Evolutionary conservation across 2,797 vertebrate species (phyloP), one percentile per base, ranked within the genome.

Genomic region (Capromys pilorides): DNA sequence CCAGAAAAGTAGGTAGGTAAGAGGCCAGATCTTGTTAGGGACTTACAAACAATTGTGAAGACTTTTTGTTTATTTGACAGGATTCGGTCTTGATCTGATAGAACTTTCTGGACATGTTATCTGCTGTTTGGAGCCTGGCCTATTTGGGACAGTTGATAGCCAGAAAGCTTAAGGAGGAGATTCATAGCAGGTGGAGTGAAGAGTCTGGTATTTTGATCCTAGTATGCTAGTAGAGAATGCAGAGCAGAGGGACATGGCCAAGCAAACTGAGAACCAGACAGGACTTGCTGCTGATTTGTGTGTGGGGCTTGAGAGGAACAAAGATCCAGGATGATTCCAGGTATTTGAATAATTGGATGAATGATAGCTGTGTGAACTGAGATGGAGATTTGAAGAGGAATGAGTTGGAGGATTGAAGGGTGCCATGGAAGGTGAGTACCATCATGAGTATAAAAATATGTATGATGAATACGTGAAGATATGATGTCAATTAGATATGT

Each of bases 41-140:
- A 51, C 61, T 77, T 39, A 18, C n/a, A 94, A 86, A 67, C 45
- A 1, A 7, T 73, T 93, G 71, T 28, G 41, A 45, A 57, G 82
- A 24, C 11, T 82, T 51, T 94, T 92, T 83, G 49, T 82, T 85
- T 85, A 19, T 86, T 88, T 88, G 22, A 87, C 39, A 79, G 39
- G 62, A 61, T 79, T 61, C n/a, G 73, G 31, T 90, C 64, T 95
- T 90, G 62, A 49, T 88, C 84, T 88, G 59, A 93, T 78, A 61
- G 90, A 86, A 67, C 62, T 88, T 93, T 28, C 86, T 89, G 81
- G 41, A 75, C 86, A 62, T 91, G 33, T 80, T 81, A 66, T 77
- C 75, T 49, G 6, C 51, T 89, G 9, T 91, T 75, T 64, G 71
- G 82, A 93, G 81, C 92, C 28, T 45, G 19, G 26, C 71, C 64